Conservation (phyloP, 2,797 vertebrate genomes). For the Triplophysa bombifrons region DNA sequence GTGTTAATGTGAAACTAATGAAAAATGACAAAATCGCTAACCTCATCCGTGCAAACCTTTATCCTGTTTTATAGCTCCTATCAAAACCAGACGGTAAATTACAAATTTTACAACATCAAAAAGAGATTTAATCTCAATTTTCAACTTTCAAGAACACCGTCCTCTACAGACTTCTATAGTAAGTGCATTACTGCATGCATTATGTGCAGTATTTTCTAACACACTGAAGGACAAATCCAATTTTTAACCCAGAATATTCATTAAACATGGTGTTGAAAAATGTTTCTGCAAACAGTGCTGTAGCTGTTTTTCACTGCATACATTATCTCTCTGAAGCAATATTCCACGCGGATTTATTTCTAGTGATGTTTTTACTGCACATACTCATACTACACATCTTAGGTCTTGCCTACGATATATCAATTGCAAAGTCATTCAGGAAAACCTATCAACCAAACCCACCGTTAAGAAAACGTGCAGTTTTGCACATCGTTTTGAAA, state of each 20-base stretch:
- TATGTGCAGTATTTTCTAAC: neutral
- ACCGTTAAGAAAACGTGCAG: neutral
- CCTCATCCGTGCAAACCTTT: no score
- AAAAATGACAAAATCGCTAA: no score
- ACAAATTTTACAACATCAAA: no score
- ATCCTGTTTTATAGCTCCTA: no score
- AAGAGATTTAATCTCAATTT: no score
- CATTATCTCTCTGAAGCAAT: conserved; percentile 17
- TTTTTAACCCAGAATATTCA: neutral
- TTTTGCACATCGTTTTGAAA: conserved; percentile 21
- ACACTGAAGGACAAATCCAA: neutral
- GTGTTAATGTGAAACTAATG: no score
- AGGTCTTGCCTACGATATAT: neutral
- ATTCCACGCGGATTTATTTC: conserved; percentile 1
- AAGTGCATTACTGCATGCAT: neutral
- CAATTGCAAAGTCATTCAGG: neutral
- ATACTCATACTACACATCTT: neutral
- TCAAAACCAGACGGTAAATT: no score
- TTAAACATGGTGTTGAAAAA: conserved; percentile 10
- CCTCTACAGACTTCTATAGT: neutral
- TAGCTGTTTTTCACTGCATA: conserved; percentile 1
- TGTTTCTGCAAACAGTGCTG: neutral
- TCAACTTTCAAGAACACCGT: neutral
- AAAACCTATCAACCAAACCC: neutral
- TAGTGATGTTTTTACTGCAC: neutral